Evolutionary conservation across 2,888 invertebrate species (phyloP).

Genomic region (Heliconius ethilla): DNA sequence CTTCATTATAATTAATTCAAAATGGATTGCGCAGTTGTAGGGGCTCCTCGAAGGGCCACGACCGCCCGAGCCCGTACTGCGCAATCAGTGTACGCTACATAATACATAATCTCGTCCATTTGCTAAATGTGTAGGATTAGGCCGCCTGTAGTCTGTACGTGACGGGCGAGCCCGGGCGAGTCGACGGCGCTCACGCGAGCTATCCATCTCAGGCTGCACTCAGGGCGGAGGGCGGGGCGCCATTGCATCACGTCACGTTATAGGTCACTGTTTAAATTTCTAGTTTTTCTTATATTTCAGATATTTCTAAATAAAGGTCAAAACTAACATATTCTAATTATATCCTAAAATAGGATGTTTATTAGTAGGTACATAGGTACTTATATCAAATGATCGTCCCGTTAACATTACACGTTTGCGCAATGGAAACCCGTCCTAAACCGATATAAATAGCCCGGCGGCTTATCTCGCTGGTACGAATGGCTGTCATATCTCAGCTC

Average conservation of each 20-base stretch:
- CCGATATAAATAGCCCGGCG: slow-evolving; percentile 39
- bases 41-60: background rate
- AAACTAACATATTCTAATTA: background rate
- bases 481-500: slow-evolving; percentile 47
- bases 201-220: slow-evolving; percentile 37
- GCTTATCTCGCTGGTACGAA: slow-evolving; percentile 47
- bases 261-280: background rate
- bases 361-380: background rate
- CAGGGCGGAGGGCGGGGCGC: slow-evolving; percentile 8
- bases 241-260: background rate
- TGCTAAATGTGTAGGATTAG: slow-evolving; percentile 38
- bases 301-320: background rate
- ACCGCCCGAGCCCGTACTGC: background rate
- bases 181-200: slow-evolving; percentile 29
- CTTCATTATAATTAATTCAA: slow-evolving; percentile 10
- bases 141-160: slow-evolving; percentile 20
- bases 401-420: background rate
- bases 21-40: slow-evolving; percentile 21
- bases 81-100: slow-evolving; percentile 21
- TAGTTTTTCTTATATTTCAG: background rate
- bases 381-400: background rate
- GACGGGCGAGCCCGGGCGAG: slow-evolving; percentile 33
- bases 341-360: background rate
- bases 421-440: slow-evolving; percentile 25
- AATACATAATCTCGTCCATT: slow-evolving; percentile 35